These are phyloP conservation scores for Diplodus sargus DNA, from an alignment of 2,797 vertebrate species.

Conservation along the genomic window DNA sequence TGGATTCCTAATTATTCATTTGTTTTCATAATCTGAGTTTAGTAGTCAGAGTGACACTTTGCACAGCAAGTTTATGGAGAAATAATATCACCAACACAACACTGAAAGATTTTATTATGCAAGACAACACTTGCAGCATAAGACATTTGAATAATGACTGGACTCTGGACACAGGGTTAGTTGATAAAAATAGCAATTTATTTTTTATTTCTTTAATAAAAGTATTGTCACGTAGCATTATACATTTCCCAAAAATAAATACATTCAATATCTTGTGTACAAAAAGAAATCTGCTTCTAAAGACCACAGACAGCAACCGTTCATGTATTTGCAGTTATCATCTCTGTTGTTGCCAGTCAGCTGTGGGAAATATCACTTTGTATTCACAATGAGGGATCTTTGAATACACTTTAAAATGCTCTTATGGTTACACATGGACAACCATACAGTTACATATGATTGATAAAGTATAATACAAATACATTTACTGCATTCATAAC, in stretches of 20 bases:
- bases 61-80: neutral
- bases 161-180: constrained; percentile 36
- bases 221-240: constrained; percentile 65
- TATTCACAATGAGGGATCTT: constrained; percentile 42
- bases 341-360: constrained; percentile 38
- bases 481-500: constrained; percentile 35
- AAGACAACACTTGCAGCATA: neutral
- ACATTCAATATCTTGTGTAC: constrained; percentile 70
- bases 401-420: constrained; percentile 50
- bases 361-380: constrained; percentile 38
- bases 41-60: too few relatives aligned
- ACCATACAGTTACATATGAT: constrained; percentile 44
- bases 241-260: constrained; percentile 78
- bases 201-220: constrained; percentile 70
- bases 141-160: constrained; percentile 19
- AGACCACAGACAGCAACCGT: constrained; percentile 43
- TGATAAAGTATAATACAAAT: constrained; percentile 49
- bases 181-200: constrained; percentile 77
- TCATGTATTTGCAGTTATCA: constrained; percentile 35
- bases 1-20: too few relatives aligned
- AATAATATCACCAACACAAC: constrained; percentile 8
- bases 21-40: too few relatives aligned
- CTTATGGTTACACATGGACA: constrained; percentile 47
- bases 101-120: constrained; percentile 9
- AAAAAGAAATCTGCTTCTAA: constrained; percentile 53